Conservation (phyloP, 2,888 invertebrate species). For the Periphyllus acericola region DNA sequence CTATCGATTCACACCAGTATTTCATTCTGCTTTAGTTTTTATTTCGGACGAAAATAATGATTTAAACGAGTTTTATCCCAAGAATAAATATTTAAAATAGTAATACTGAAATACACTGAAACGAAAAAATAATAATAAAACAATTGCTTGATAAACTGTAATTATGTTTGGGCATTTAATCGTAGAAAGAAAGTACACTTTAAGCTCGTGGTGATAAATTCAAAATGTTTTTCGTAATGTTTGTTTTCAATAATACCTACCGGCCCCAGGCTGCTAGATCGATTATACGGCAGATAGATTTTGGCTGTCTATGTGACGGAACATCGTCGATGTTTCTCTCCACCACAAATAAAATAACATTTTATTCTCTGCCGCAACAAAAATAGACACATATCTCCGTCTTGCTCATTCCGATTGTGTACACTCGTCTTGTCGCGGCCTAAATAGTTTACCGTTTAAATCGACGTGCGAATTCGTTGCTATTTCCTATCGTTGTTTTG, state of each 20-base stretch:
- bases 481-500: slow-evolving; percentile 53
- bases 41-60: background rate
- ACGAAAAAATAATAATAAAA: background rate
- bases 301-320: slow-evolving; percentile 14
- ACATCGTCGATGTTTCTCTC: slow-evolving; percentile 11
- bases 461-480: slow-evolving; percentile 55
- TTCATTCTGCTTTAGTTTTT: background rate
- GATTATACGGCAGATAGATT: background rate
- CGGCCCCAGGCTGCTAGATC: background rate
- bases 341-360: slow-evolving; percentile 23
- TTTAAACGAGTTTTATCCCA: background rate
- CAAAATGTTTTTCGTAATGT: background rate
- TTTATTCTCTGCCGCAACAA: slow-evolving; percentile 35
- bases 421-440: slow-evolving; percentile 33
- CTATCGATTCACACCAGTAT: too few relatives aligned
- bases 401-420: slow-evolving; percentile 45
- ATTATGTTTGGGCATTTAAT: background rate
- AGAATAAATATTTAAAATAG: background rate
- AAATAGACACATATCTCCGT: slow-evolving; percentile 48
- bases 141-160: too few relatives aligned
- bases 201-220: background rate
- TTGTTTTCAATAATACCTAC: background rate
- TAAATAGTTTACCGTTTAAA: slow-evolving; percentile 54
- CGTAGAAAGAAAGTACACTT: background rate
- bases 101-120: background rate